These are phyloP conservation scores for Otus sunia DNA, from an alignment of 2,113 vertebrate species.

Conservation along the genomic window DNA sequence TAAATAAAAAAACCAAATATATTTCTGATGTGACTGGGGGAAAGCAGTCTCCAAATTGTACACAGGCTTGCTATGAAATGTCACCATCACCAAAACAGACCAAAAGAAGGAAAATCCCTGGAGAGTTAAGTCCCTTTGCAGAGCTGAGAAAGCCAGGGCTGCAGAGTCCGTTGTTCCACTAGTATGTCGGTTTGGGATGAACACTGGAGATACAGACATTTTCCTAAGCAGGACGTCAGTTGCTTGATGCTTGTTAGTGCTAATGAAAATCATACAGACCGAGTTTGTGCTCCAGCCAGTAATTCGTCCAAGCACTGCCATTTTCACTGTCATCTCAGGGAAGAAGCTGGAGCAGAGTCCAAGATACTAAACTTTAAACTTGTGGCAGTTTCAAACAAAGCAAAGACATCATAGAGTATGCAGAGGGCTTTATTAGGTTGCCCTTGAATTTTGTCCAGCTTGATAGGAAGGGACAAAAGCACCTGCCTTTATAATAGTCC, in stretches of 20 bases:
- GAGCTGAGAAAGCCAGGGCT: not conserved
- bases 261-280: conserved; percentile 41
- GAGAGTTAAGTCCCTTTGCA: not conserved
- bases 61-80: not conserved
- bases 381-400: not conserved
- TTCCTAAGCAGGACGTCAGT: not conserved
- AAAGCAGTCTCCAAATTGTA: not conserved
- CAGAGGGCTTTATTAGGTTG: not conserved
- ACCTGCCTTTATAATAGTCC: not conserved
- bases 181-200: not conserved
- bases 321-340: not conserved
- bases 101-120: not conserved
- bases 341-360: not conserved
- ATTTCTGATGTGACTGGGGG: not conserved
- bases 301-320: not conserved
- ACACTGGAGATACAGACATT: not conserved
- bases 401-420: not conserved
- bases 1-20: not conserved
- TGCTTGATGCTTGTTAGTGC: not conserved
- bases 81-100: not conserved
- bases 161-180: not conserved
- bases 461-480: not conserved
- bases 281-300: not conserved
- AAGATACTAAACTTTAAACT: not conserved
- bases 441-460: not conserved